Conservation (phyloP, 1,140 invertebrate species). For the Drosophila parabipectinata region DNA sequence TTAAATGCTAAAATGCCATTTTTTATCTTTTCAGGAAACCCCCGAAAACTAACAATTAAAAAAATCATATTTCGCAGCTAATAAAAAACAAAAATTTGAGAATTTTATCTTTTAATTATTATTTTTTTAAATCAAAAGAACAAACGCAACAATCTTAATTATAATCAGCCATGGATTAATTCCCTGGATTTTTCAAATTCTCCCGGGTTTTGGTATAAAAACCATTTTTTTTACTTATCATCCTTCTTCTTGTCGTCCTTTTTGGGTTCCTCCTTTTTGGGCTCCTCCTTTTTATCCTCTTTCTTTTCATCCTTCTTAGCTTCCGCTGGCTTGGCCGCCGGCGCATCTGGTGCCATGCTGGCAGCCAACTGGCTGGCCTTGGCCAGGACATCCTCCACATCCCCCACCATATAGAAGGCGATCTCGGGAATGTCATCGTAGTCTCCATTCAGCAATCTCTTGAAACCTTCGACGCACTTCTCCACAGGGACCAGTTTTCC, state of each 20-base stretch:
- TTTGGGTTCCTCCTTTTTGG: slow-evolving; percentile 1
- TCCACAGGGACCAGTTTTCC: slow-evolving; percentile 87
- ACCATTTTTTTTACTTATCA: slow-evolving; percentile 10
- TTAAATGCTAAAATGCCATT: neutral
- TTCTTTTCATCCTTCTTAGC: slow-evolving; percentile 8
- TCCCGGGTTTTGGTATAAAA: neutral
- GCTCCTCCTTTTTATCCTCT: neutral
- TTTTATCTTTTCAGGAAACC: neutral
- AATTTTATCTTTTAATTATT: neutral
- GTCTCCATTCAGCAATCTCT: slow-evolving; percentile 88
- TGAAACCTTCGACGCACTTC: slow-evolving; percentile 86
- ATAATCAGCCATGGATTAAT: neutral
- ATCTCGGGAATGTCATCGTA: slow-evolving; percentile 93
- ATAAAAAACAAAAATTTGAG: no score
- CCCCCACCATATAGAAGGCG: slow-evolving; percentile 95
- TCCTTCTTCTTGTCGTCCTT: slow-evolving; percentile 19
- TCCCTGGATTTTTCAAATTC: neutral
- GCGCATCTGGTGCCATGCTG: slow-evolving; percentile 26
- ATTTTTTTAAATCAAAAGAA: neutral
- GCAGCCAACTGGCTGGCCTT: slow-evolving; percentile 90
- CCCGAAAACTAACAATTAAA: neutral
- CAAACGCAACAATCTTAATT: neutral
- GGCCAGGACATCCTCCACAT: slow-evolving; percentile 90
- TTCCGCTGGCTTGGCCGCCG: neutral
- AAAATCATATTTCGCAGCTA: no score